Conservation (phyloP, 2,797 vertebrate species). For the Thamnophis elegans region DNA sequence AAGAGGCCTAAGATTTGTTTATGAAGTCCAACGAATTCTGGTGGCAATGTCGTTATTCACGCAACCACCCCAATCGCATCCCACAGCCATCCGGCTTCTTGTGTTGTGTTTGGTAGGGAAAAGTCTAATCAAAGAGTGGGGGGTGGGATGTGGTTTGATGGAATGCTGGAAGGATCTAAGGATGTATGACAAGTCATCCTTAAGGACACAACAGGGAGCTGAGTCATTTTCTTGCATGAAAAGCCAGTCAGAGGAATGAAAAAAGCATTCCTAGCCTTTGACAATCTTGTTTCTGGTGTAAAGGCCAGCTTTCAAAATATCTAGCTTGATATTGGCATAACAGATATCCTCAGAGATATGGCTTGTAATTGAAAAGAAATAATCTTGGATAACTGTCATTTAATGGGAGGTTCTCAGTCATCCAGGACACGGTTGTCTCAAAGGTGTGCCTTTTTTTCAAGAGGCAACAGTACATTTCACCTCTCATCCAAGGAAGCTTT, state of each 20-base stretch:
- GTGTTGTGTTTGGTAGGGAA: neutral
- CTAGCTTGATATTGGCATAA: neutral
- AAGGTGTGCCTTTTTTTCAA: too few relatives aligned
- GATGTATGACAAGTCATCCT: slow-evolving; percentile 13
- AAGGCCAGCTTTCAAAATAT: neutral
- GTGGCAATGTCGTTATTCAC: slow-evolving; percentile 3
- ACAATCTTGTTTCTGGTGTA: neutral
- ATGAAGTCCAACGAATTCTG: neutral
- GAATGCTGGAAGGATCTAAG: slow-evolving; percentile 21
- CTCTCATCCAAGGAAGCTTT: too few relatives aligned
- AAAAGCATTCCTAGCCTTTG: slow-evolving; percentile 18
- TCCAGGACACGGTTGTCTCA: too few relatives aligned
- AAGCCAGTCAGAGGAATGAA: slow-evolving; percentile 35
- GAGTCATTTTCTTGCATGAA: slow-evolving; percentile 51
- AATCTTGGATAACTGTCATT: neutral
- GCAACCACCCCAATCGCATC: neutral
- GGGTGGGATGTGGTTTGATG: neutral
- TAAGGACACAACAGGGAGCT: neutral
- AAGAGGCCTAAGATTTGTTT: slow-evolving; percentile 12
- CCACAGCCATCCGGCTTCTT: neutral
- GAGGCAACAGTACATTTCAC: too few relatives aligned
- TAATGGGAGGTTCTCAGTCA: neutral
- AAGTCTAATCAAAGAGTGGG: neutral
- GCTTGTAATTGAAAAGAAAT: neutral
- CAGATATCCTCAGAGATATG: neutral